Conservation (phyloP, 1,140 invertebrate species). For the Eueides isabella region DNA sequence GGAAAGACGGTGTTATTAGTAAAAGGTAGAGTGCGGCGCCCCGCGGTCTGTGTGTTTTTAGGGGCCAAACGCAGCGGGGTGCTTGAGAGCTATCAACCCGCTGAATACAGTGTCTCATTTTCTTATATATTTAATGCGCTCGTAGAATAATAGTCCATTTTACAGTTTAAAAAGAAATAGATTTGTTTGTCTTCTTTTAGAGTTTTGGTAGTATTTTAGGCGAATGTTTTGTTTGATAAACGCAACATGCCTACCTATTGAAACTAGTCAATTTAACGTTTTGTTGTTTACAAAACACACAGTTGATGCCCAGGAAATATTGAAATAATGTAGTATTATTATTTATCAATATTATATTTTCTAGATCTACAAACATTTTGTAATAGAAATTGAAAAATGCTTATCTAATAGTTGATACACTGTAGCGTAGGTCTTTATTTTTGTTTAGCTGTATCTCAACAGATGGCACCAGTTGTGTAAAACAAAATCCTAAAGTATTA, state of each 20-base stretch:
- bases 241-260: constrained; percentile 68
- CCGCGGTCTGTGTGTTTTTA: constrained; percentile 83
- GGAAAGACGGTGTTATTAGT: constrained; percentile 78
- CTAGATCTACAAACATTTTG: constrained; percentile 26
- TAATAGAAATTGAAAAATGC: constrained; percentile 11
- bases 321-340: constrained; percentile 59
- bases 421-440: not conserved
- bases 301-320: constrained; percentile 55
- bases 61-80: constrained; percentile 64
- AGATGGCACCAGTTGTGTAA: constrained; percentile 45
- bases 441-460: not conserved
- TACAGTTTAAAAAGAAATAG: not conserved
- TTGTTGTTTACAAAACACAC: constrained; percentile 74
- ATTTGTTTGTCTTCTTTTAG: not conserved
- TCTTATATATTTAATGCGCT: not conserved
- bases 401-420: not conserved
- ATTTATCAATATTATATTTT: constrained; percentile 46
- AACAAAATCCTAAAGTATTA: not conserved
- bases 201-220: not conserved
- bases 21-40: constrained; percentile 73
- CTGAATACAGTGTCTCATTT: constrained; percentile 22
- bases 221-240: constrained; percentile 31
- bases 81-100: constrained; percentile 44
- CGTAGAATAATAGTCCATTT: constrained; percentile 9
- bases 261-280: constrained; percentile 75